These are phyloP conservation scores for Pseudochirops cupreus DNA, from an alignment of 2,797 vertebrate species.

Conservation along the genomic window DNA sequence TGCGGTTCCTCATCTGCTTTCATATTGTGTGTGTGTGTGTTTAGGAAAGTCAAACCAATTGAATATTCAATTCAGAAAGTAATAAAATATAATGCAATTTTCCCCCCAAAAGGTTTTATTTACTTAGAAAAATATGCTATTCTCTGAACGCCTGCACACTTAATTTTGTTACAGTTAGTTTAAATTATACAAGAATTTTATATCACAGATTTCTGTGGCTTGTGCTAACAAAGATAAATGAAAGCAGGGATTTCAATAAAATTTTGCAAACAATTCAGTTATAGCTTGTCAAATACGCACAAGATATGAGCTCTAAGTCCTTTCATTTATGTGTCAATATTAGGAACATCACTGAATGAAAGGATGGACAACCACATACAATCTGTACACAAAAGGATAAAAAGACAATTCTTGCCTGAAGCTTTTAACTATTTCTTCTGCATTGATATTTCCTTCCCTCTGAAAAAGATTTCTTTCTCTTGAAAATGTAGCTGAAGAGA, in stretches of 20 bases:
- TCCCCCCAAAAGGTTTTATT: constrained; percentile 76
- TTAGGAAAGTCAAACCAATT: constrained; percentile 64
- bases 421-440: constrained; percentile 76
- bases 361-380: constrained; percentile 63
- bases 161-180: constrained; percentile 79
- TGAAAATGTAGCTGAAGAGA: constrained; percentile 48
- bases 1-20: constrained; percentile 53
- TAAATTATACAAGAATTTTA: constrained; percentile 83
- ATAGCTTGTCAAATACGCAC: constrained; percentile 82
- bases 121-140: constrained; percentile 78
- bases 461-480: constrained; percentile 43
- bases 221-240: constrained; percentile 87
- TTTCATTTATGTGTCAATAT: constrained; percentile 83
- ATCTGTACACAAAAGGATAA: constrained; percentile 72
- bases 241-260: constrained; percentile 84
- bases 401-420: constrained; percentile 72
- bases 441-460: constrained; percentile 59
- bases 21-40: constrained; percentile 49
- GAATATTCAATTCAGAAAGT: constrained; percentile 71
- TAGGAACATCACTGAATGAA: constrained; percentile 78
- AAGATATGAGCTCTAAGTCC: constrained; percentile 76
- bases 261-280: constrained; percentile 86
- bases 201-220: constrained; percentile 78
- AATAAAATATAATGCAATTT: constrained; percentile 76
- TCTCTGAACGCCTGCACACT: constrained; percentile 76